Evolutionary conservation across 2,797 vertebrate genomes (phyloP).

Genomic region (Diglossa cyanea): DNA sequence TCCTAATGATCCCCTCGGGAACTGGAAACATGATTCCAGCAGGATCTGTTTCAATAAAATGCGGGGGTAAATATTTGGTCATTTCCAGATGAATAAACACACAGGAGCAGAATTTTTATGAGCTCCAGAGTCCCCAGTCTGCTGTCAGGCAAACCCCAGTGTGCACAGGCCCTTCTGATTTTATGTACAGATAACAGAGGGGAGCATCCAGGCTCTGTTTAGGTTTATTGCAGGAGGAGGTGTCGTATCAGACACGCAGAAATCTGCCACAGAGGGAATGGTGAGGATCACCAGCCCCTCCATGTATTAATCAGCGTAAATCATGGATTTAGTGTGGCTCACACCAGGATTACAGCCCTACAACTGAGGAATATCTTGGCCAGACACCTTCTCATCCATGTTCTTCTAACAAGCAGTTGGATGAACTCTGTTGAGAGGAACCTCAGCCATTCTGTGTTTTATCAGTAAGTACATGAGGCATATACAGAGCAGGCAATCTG

Average conservation of each 20-base stretch:
- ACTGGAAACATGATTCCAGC: not conserved
- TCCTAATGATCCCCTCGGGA: not conserved
- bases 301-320: slow-evolving; percentile 28
- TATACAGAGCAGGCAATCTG: slow-evolving; percentile 73
- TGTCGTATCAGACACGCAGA: accelerated
- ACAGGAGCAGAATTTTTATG: not conserved
- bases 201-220: not conserved
- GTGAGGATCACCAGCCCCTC: not conserved
- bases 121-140: not conserved
- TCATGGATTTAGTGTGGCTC: not conserved
- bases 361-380: not conserved
- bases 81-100: slow-evolving; percentile 23
- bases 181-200: not conserved
- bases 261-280: not conserved
- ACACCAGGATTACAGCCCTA: accelerated
- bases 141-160: not conserved
- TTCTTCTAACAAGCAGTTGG: slow-evolving; percentile 8
- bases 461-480: slow-evolving; percentile 69
- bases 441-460: slow-evolving; percentile 65
- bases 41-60: not conserved
- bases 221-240: not conserved
- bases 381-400: slow-evolving; percentile 32
- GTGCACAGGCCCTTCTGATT: not conserved
- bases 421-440: slow-evolving; percentile 25
- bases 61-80: not conserved